Percentiles rank a stretch among this genome's conserved stretches.
phyloP scores from a whole-genome alignment of 1,140 invertebrate species.

The Drosophila pseudoananassae region DNA sequence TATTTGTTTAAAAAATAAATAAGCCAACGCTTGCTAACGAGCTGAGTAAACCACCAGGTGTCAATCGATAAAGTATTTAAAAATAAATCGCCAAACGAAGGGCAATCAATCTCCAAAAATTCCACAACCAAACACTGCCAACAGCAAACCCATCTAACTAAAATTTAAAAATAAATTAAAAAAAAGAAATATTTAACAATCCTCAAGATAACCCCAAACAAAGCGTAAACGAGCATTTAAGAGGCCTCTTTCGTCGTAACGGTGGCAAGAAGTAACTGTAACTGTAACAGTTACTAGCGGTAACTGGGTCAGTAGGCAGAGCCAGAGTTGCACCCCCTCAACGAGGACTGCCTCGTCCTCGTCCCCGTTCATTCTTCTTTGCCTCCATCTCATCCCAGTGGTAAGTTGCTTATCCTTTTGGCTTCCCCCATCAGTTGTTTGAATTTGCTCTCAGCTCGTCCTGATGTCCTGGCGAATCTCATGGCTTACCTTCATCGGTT shows the following conservation, averaged over 20 bases:
- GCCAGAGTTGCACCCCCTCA: constrained; percentile 28
- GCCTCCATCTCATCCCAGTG: constrained; percentile 14
- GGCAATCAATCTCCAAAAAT: constrained; percentile 33
- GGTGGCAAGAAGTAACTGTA: constrained; percentile 6
- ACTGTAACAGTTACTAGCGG: constrained; percentile 32
- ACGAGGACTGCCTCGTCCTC: constrained; percentile 28
- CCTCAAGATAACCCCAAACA: constrained; percentile 14
- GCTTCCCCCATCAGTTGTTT: constrained; percentile 8
- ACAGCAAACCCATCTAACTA: constrained; percentile 31
- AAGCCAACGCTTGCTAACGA: constrained; percentile 15
- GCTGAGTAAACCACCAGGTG: neutral
- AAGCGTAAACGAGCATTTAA: constrained; percentile 42
- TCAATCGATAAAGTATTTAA: constrained; percentile 51
- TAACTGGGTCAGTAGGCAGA: constrained; percentile 61
- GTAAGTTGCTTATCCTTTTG: constrained; percentile 28
- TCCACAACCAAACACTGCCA: constrained; percentile 46
- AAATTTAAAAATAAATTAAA: neutral
- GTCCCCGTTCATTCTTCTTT: constrained; percentile 8
- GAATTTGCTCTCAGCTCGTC: constrained; percentile 6
- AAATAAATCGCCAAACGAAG: constrained; percentile 29
- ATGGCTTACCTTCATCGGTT: neutral
- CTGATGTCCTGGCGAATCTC: neutral
- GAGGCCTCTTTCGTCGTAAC: constrained; percentile 5
- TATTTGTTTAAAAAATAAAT: constrained; percentile 10
- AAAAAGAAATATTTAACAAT: constrained; percentile 2